Conservation (phyloP, 2,888 invertebrate genomes). For the Molanna angustata region DNA sequence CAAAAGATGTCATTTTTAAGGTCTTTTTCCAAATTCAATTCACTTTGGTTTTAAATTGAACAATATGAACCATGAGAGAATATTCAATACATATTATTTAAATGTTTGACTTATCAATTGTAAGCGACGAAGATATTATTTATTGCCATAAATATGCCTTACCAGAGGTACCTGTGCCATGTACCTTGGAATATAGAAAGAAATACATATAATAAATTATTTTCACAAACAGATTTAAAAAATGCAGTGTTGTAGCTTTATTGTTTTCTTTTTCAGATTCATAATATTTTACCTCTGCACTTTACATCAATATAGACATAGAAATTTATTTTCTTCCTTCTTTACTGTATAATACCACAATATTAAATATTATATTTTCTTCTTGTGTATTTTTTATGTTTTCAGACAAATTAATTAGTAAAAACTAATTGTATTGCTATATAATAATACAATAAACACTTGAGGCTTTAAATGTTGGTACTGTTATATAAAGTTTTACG, state of each 20-base stretch:
- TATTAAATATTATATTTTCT: background rate
- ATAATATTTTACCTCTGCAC: conserved; percentile 17
- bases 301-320: conserved; percentile 7
- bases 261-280: conserved; percentile 27
- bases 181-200: conserved; percentile 42
- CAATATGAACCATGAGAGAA: background rate
- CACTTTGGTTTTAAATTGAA: too few species aligned
- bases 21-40: too few species aligned
- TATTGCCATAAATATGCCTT: conserved; percentile 48
- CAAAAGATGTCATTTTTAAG: too few species aligned
- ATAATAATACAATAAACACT: conserved; percentile 13
- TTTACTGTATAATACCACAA: background rate
- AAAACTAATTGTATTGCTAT: too few species aligned
- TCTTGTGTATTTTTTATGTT: background rate
- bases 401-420: too few species aligned
- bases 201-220: conserved; percentile 30
- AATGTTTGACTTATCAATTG: conserved; percentile 9
- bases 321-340: conserved; percentile 1
- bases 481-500: background rate
- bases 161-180: conserved; percentile 52
- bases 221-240: conserved; percentile 31
- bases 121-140: conserved; percentile 20
- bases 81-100: background rate
- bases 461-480: conserved; percentile 26
- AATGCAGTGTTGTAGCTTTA: conserved; percentile 30